phyloP scores from a whole-genome alignment of 2,888 invertebrate genomes.

The Pollenia griseotomentosa region DNA sequence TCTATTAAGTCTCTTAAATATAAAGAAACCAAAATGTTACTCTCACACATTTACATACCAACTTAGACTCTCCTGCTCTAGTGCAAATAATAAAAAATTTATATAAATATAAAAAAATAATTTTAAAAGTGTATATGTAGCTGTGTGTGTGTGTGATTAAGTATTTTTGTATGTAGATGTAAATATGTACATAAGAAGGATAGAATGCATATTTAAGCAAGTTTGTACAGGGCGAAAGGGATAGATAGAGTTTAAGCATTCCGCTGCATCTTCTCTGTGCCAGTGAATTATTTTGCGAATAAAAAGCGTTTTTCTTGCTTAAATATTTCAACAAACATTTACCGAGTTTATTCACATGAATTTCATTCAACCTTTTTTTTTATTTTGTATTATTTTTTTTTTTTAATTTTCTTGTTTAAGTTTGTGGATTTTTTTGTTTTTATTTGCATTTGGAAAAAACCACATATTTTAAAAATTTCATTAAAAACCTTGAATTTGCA shows the following conservation, averaged over 20 bases:
- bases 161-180: not conserved
- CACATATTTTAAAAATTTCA: conserved; percentile 63
- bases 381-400: conserved; percentile 27
- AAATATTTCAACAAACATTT: conserved; percentile 51
- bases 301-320: conserved; percentile 18
- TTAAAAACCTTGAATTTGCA: conserved; percentile 69
- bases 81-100: conserved; percentile 13
- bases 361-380: conserved; percentile 30
- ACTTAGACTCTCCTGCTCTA: not conserved
- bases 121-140: conserved; percentile 41
- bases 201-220: conserved; percentile 25
- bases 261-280: not conserved
- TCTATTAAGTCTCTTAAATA: conserved; percentile 43
- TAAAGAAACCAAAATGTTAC: conserved; percentile 16
- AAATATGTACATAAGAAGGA: not conserved
- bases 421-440: conserved; percentile 30
- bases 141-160: not conserved
- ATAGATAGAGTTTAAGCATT: not conserved
- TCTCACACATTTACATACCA: not conserved
- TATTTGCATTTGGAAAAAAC: conserved; percentile 40
- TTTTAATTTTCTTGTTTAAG: conserved; percentile 18
- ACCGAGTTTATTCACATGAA: conserved; percentile 61
- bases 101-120: conserved; percentile 15
- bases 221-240: not conserved
- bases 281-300: conserved; percentile 13